Conservation (phyloP, 2,888 invertebrate genomes). For the Lasius fuliginosus region DNA sequence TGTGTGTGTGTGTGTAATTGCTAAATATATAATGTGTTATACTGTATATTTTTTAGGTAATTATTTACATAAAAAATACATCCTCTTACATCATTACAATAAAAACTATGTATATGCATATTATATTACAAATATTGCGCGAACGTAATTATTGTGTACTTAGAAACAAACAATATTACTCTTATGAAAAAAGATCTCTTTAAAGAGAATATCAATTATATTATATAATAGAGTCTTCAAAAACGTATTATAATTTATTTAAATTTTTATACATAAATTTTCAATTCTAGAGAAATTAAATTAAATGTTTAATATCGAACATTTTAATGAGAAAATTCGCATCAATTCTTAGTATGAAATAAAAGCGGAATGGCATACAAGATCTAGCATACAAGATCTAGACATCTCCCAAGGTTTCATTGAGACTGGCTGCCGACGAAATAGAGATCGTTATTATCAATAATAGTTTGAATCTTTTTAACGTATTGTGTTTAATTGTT, state of each 20-base stretch:
- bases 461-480: not conserved
- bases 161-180: not conserved
- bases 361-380: not conserved
- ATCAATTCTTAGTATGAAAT: not conserved
- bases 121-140: not conserved
- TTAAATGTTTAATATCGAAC: not conserved
- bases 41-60: not conserved
- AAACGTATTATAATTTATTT: slow-evolving; percentile 3
- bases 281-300: not conserved
- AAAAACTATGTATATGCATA: not conserved
- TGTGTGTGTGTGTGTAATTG: not conserved
- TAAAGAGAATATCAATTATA: not conserved
- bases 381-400: not conserved
- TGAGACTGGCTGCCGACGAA: not conserved
- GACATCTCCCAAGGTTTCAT: not conserved
- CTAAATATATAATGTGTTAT: not conserved
- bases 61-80: not conserved
- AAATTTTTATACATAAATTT: not conserved
- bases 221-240: not conserved
- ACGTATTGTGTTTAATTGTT: not conserved
- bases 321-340: not conserved
- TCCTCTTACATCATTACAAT: not conserved
- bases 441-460: slow-evolving; percentile 1
- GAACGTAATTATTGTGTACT: not conserved
- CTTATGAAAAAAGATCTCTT: not conserved